phyloP scores from a whole-genome alignment of 2,113 vertebrate genomes.

The Aldabrachelys gigantea region DNA sequence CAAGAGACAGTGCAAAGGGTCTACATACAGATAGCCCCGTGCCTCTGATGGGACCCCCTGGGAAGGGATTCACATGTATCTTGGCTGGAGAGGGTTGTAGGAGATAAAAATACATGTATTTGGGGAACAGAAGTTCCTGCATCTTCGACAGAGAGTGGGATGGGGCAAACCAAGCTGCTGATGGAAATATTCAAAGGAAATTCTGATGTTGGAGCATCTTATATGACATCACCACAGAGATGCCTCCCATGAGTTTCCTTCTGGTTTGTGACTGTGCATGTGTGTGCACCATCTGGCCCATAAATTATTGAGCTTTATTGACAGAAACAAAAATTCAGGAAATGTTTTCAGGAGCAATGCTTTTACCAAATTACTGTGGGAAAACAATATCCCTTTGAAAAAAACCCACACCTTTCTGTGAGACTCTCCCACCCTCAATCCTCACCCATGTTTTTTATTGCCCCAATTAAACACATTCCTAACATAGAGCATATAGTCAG shows the following conservation, averaged over 20 bases:
- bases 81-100: not conserved
- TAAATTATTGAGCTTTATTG: not conserved
- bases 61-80: not conserved
- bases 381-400: not conserved
- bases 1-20: not conserved
- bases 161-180: not conserved
- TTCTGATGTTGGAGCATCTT: not conserved
- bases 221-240: not conserved
- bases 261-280: not conserved
- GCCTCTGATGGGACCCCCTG: not conserved
- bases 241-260: not conserved
- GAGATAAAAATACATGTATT: constrained; percentile 20
- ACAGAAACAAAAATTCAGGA: not conserved
- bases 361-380: not conserved
- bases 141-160: not conserved
- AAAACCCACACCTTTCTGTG: not conserved
- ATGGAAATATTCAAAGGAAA: not conserved
- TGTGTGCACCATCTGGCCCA: not conserved
- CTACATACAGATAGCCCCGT: not conserved
- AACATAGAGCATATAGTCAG: not conserved
- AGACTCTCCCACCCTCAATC: not conserved
- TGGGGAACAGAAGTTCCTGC: not conserved
- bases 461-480: not conserved
- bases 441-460: not conserved
- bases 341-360: not conserved